Conservation (phyloP, 1,140 invertebrate species). For the Lamellibrachia luymesi region DNA sequence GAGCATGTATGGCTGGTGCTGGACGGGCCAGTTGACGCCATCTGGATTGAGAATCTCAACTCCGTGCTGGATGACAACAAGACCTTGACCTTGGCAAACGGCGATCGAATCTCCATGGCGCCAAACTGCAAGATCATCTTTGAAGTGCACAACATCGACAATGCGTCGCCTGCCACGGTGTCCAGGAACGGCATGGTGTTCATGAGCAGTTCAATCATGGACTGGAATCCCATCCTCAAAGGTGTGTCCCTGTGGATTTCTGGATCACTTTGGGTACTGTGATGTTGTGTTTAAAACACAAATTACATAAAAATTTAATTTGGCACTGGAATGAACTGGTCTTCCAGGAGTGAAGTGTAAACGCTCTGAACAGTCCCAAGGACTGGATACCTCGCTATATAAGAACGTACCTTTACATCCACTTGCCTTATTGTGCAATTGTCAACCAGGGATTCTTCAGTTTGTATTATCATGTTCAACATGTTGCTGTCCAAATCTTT, state of each 20-base stretch:
- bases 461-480: no score
- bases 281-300: conserved; percentile 7
- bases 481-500: no score
- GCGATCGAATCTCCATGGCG: conserved; percentile 90
- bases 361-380: no score
- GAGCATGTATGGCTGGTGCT: conserved; percentile 57
- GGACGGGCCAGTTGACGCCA: conserved; percentile 58
- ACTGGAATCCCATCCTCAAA: conserved; percentile 81
- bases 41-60: conserved; percentile 60
- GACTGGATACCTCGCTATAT: no score
- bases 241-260: conserved; percentile 53
- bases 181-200: conserved; percentile 95
- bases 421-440: no score
- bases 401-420: no score
- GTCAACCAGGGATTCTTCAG: no score
- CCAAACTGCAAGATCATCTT: conserved; percentile 93
- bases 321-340: no score
- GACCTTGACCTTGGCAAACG: conserved; percentile 89
- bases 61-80: conserved; percentile 60
- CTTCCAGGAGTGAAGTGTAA: no score
- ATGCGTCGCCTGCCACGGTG: conserved; percentile 92
- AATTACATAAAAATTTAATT: conserved; percentile 10
- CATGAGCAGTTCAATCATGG: conserved; percentile 92
- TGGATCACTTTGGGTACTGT: background rate
- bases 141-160: conserved; percentile 93